Evolutionary conservation across 2,113 vertebrate genomes (phyloP).

Genomic region (Tragulus kanchil): DNA sequence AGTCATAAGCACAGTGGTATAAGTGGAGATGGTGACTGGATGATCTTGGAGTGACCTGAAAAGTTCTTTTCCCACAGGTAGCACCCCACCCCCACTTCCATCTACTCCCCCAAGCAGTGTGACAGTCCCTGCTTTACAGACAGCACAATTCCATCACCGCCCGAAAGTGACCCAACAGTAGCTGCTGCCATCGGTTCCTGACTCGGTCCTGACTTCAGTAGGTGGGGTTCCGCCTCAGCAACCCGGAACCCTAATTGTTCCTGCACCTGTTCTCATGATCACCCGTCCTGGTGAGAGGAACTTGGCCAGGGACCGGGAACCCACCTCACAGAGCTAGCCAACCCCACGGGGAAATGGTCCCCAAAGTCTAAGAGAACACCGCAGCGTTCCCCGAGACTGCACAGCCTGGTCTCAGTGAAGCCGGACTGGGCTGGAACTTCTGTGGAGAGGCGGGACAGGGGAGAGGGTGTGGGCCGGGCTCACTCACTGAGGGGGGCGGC

Average conservation of each 20-base stretch:
- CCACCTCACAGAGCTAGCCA: neutral
- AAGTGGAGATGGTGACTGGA: accelerated
- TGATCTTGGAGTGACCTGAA: accelerated
- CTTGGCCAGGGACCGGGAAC: neutral
- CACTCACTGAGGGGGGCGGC: conserved; percentile 84
- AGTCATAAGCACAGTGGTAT: accelerated
- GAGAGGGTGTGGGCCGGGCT: neutral
- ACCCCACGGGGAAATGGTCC: accelerated
- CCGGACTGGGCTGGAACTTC: neutral
- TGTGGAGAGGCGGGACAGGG: accelerated
- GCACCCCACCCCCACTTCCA: accelerated
- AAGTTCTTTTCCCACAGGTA: neutral
- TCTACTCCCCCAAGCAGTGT: neutral
- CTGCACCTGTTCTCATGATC: neutral
- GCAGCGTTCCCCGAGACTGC: accelerated
- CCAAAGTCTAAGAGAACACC: neutral
- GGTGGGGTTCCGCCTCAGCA: neutral
- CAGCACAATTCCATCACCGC: accelerated
- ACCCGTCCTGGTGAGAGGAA: accelerated
- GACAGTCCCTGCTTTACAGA: accelerated
- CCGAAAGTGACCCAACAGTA: accelerated
- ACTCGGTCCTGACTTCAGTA: neutral
- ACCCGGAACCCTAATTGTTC: too few species aligned
- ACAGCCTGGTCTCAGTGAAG: neutral
- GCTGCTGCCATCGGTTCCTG: neutral